A percentile compares a stretch with the other conserved stretches of the same genome.
Evolutionary conservation across 2,797 vertebrate species (phyloP).

Genomic region (Poecilia gillii): DNA sequence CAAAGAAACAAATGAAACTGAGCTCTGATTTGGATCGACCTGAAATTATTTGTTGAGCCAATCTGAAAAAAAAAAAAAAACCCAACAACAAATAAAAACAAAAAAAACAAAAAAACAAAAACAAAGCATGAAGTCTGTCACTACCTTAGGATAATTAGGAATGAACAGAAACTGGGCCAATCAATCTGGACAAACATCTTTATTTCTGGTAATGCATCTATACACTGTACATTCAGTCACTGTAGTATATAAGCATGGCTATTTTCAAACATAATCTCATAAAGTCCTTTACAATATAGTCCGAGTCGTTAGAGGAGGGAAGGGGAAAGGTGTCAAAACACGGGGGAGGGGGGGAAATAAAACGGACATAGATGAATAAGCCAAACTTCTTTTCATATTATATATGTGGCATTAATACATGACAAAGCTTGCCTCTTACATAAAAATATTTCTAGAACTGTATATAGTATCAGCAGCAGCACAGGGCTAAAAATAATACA

Average conservation of each 20-base stretch:
- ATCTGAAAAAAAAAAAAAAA: neutral
- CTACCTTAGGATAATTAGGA: slow-evolving; percentile 4
- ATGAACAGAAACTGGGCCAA: slow-evolving; percentile 42
- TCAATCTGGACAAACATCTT: slow-evolving; percentile 94
- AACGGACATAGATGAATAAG: slow-evolving; percentile 88
- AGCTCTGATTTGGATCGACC: neutral
- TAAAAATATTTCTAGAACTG: slow-evolving; percentile 96
- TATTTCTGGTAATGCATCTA: slow-evolving; percentile 98
- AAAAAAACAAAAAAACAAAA: no score
- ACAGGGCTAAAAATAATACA: slow-evolving; percentile 83
- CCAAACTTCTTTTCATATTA: slow-evolving; percentile 84
- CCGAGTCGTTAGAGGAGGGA: slow-evolving; percentile 79
- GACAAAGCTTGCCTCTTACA: slow-evolving; percentile 92
- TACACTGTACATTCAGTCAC: slow-evolving; percentile 99
- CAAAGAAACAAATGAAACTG: neutral
- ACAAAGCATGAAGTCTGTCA: neutral
- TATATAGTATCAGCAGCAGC: slow-evolving; percentile 96
- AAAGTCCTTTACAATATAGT: slow-evolving; percentile 94
- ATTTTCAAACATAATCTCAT: slow-evolving; percentile 93
- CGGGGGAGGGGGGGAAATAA: slow-evolving; percentile 70
- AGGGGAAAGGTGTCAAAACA: slow-evolving; percentile 74
- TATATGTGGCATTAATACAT: slow-evolving; percentile 95
- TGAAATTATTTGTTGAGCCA: neutral
- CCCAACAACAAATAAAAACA: neutral
- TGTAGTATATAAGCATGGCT: slow-evolving; percentile 95